Evolutionary conservation across 2,797 vertebrate species (phyloP).

Genomic region (Cryptoprocta ferox): DNA sequence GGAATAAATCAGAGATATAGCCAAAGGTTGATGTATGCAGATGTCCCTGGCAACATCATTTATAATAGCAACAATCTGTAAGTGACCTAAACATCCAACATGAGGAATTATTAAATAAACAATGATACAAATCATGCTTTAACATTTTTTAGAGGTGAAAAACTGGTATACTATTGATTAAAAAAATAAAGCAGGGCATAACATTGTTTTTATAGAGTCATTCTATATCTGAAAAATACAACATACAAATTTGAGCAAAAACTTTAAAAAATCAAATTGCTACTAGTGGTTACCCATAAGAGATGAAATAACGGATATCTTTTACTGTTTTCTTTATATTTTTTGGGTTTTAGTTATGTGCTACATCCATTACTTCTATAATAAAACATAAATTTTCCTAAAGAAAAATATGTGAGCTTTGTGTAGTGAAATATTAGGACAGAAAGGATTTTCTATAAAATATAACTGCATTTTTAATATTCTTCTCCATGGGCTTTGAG

Average conservation of each 20-base stretch:
- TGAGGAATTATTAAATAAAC: background rate
- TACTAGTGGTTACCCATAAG: background rate
- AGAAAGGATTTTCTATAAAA: background rate
- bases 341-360: background rate
- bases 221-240: background rate
- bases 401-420: background rate
- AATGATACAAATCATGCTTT: background rate
- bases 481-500: background rate
- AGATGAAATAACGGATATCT: background rate
- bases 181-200: background rate
- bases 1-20: background rate
- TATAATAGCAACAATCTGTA: background rate
- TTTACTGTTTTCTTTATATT: background rate
- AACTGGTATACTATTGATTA: background rate
- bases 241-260: background rate
- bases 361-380: background rate
- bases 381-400: constrained; percentile 1
- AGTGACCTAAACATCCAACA: background rate
- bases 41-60: background rate
- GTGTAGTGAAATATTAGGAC: constrained; percentile 19
- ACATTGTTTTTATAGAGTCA: background rate
- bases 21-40: rapidly evolving
- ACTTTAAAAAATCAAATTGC: background rate
- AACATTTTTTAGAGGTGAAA: background rate
- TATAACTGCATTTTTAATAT: background rate